Evolutionary conservation across 1,140 invertebrate genomes (phyloP).

Genomic region (Drosophila mauritiana): DNA sequence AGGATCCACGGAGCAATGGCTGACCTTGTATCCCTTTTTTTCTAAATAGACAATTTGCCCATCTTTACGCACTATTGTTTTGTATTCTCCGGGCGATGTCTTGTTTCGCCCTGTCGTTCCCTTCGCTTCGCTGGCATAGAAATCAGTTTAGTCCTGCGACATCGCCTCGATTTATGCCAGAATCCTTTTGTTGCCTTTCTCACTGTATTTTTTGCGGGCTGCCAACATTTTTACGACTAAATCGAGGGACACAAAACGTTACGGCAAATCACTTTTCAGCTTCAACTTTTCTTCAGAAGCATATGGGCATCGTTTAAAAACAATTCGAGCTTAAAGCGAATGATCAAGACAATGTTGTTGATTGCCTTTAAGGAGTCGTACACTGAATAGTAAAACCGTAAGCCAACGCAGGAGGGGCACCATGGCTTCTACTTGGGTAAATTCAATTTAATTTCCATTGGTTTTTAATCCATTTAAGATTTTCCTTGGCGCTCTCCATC

Average conservation of each 20-base stretch:
- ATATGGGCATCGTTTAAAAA: conserved; percentile 48
- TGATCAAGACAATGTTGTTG: conserved; percentile 37
- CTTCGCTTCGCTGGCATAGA: conserved; percentile 45
- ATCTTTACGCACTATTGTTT: conserved; percentile 74
- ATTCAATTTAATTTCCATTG: conserved; percentile 53
- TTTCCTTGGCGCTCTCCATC: conserved; percentile 6
- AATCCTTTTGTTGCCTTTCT: conserved; percentile 29
- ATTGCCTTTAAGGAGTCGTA: conserved; percentile 35
- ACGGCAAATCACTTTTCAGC: conserved; percentile 72
- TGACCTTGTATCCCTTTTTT: conserved; percentile 72
- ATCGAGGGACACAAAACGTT: conserved; percentile 72
- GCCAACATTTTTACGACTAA: conserved; percentile 73
- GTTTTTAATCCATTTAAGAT: conserved; percentile 59
- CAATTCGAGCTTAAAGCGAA: conserved; percentile 37
- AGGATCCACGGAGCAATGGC: conserved; percentile 27
- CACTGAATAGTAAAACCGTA: conserved; percentile 39
- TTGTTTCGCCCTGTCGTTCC: background rate
- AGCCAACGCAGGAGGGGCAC: background rate
- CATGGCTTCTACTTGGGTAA: conserved; percentile 7
- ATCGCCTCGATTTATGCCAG: conserved; percentile 71
- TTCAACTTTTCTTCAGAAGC: conserved; percentile 16
- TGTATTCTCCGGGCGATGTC: conserved; percentile 37
- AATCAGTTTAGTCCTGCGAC: conserved; percentile 72
- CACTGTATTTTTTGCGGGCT: conserved; percentile 27
- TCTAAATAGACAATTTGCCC: conserved; percentile 78